A percentile compares a stretch with the other conserved stretches of the same genome.
These are phyloP conservation scores for Salvelinus namaycush DNA, from an alignment of 2,113 vertebrate genomes.

Conservation along the genomic window DNA sequence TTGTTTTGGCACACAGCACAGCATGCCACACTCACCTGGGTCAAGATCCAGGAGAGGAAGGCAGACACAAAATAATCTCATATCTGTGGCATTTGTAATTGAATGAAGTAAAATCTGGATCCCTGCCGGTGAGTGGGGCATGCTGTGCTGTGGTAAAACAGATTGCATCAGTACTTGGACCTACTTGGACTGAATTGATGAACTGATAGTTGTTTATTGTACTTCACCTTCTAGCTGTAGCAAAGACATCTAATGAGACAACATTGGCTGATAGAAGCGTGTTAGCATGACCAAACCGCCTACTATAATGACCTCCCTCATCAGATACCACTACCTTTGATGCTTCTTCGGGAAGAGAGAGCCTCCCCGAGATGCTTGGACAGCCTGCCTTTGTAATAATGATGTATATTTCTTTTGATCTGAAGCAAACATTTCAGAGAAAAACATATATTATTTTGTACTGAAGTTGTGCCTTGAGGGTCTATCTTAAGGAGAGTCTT, in stretches of 20 bases:
- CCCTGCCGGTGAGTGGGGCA: too few species aligned
- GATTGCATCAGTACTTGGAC: too few species aligned
- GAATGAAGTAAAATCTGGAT: too few species aligned
- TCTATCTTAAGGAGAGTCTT: slow-evolving; percentile 72
- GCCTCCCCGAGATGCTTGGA: slow-evolving; percentile 83
- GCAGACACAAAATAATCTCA: too few species aligned
- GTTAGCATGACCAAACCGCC: slow-evolving; percentile 62
- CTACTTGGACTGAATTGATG: neutral
- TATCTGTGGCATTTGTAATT: too few species aligned
- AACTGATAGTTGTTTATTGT: slow-evolving; percentile 33
- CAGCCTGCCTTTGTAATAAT: slow-evolving; percentile 85
- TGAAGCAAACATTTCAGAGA: slow-evolving; percentile 80
- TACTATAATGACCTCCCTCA: slow-evolving; percentile 79
- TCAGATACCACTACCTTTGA: slow-evolving; percentile 80
- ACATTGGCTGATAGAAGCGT: slow-evolving; percentile 50
- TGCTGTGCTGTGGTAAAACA: too few species aligned
- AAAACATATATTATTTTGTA: slow-evolving; percentile 60
- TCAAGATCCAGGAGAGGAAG: too few species aligned
- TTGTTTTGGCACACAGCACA: too few species aligned
- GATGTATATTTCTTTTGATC: slow-evolving; percentile 87
- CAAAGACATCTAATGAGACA: slow-evolving; percentile 47
- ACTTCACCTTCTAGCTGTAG: slow-evolving; percentile 38
- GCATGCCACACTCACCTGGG: too few species aligned
- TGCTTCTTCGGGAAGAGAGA: slow-evolving; percentile 75
- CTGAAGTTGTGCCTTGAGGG: slow-evolving; percentile 84